Evolutionary conservation across 2,113 vertebrate species (phyloP).

Genomic region (Orientallactaga bullata): DNA sequence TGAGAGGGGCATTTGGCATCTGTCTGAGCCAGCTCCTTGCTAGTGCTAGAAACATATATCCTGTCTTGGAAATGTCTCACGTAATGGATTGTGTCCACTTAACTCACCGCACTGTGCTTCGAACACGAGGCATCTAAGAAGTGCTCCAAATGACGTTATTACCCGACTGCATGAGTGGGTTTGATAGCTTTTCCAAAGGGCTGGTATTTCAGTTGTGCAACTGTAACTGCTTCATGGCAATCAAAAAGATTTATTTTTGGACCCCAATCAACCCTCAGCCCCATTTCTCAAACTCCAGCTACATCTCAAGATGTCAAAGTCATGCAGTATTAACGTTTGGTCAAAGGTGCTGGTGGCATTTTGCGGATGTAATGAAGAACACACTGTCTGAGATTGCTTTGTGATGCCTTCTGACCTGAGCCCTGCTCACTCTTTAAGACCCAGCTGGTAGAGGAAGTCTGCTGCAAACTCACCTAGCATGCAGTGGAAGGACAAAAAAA

Average conservation of each 20-base stretch:
- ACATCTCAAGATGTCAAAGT: constrained; percentile 61
- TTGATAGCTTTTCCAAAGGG: constrained; percentile 79
- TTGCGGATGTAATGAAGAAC: constrained; percentile 66
- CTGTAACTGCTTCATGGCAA: constrained; percentile 68
- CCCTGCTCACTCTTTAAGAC: constrained; percentile 19
- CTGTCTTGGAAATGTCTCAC: constrained; percentile 66
- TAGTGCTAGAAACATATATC: constrained; percentile 44
- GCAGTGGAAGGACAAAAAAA: constrained; percentile 9
- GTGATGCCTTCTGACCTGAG: constrained; percentile 48
- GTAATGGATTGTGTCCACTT: constrained; percentile 50
- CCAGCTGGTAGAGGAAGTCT: not conserved
- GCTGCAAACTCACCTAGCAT: constrained; percentile 32
- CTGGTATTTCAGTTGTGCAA: constrained; percentile 71
- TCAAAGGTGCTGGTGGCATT: constrained; percentile 68
- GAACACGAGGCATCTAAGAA: constrained; percentile 33
- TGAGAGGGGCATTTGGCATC: constrained; percentile 17
- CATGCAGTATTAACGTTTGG: not conserved
- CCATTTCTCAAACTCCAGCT: constrained; percentile 71
- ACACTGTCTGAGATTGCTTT: constrained; percentile 62
- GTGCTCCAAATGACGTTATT: constrained; percentile 32
- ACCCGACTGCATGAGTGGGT: constrained; percentile 71
- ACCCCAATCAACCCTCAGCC: constrained; percentile 69
- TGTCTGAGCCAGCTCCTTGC: constrained; percentile 7
- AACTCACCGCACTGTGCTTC: constrained; percentile 28
- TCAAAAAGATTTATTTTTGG: constrained; percentile 76